Conservation (phyloP, 2,888 invertebrate species). For the Cosmia pyralina region DNA sequence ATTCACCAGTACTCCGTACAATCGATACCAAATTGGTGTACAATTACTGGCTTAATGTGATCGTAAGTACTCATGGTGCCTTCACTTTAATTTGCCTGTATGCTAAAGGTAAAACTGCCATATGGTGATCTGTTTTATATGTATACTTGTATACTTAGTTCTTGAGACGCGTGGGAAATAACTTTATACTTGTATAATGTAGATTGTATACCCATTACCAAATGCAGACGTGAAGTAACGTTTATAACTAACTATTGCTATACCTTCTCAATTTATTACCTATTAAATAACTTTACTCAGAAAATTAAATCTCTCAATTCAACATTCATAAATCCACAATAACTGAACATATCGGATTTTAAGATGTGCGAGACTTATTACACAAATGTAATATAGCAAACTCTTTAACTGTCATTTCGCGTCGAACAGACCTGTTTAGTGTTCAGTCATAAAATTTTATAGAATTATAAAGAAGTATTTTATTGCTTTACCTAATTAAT, state of each 20-base stretch:
- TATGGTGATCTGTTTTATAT: constrained; percentile 2
- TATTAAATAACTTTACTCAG: background rate
- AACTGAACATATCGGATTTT: constrained; percentile 1
- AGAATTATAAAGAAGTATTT: background rate
- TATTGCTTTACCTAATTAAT: constrained; percentile 19
- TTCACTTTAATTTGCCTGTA: constrained; percentile 47
- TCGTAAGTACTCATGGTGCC: constrained; percentile 32
- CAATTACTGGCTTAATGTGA: constrained; percentile 39
- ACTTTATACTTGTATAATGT: background rate
- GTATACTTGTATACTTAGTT: background rate
- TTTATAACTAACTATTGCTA: background rate
- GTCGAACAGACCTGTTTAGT: background rate
- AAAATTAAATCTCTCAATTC: background rate
- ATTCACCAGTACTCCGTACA: constrained; percentile 65
- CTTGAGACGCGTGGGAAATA: constrained; percentile 12
- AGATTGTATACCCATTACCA: background rate
- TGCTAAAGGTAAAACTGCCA: background rate
- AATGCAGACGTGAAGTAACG: background rate
- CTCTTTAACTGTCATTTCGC: constrained; percentile 6
- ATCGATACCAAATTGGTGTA: constrained; percentile 52
- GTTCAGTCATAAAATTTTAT: constrained; percentile 34
- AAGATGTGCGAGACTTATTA: background rate
- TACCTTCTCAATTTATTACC: background rate
- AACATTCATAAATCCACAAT: too few species aligned
- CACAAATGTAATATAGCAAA: background rate